phyloP scores from a whole-genome alignment of 2,797 vertebrate genomes.

The Xyrichtys novacula region DNA sequence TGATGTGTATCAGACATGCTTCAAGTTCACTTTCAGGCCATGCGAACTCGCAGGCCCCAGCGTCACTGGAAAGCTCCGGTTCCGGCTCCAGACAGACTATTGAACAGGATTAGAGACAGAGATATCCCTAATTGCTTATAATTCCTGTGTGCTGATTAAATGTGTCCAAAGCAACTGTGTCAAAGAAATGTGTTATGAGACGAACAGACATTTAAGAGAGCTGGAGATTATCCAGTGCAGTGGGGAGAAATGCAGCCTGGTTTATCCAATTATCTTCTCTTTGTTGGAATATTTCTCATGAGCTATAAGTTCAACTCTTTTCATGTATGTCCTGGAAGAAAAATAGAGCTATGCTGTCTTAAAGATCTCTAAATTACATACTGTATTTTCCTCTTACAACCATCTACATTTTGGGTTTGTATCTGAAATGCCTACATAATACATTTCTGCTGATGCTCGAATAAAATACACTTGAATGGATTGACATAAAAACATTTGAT shows the following conservation, averaged over 20 bases:
- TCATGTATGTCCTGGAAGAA: constrained; percentile 7
- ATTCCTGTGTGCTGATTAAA: constrained; percentile 34
- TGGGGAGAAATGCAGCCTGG: constrained; percentile 19
- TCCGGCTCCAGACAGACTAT: constrained; percentile 6
- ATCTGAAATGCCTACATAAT: background rate
- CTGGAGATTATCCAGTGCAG: constrained; percentile 39
- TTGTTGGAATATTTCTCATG: constrained; percentile 31
- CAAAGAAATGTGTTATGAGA: constrained; percentile 23
- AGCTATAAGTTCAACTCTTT: constrained; percentile 12
- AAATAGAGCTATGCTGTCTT: background rate
- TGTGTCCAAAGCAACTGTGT: constrained; percentile 21
- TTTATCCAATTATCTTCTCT: constrained; percentile 55
- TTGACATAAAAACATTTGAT: constrained; percentile 25
- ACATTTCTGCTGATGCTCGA: constrained; percentile 3
- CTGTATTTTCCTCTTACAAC: background rate
- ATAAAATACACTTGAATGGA: constrained; percentile 7
- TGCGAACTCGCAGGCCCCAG: constrained; percentile 20
- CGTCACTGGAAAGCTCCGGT: background rate
- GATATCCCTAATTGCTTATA: constrained; percentile 37
- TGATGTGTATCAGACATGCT: constrained; percentile 12
- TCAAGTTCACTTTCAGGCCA: constrained; percentile 35
- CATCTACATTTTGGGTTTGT: background rate
- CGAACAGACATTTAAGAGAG: constrained; percentile 26
- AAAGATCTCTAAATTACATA: constrained; percentile 11
- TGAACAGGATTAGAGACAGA: constrained; percentile 39